These are phyloP conservation scores for Drosophila histrio DNA, from an alignment of 2,888 invertebrate genomes.

Conservation along the genomic window DNA sequence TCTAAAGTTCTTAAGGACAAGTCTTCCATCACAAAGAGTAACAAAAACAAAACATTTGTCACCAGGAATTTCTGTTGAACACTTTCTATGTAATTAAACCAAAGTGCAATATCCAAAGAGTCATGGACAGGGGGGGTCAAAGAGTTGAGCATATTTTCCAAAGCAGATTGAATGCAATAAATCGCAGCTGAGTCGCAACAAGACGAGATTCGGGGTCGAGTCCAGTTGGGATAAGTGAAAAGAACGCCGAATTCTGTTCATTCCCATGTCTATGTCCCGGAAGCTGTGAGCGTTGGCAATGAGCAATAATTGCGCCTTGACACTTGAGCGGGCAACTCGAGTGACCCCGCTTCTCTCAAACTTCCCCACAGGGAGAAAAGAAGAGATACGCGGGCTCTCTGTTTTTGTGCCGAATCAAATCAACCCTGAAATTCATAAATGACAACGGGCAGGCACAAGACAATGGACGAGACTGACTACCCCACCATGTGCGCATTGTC, in stretches of 20 bases:
- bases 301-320: constrained; percentile 69
- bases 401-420: constrained; percentile 40
- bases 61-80: constrained; percentile 16
- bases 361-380: neutral
- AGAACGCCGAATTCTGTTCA: constrained; percentile 19
- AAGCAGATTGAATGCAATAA: constrained; percentile 65
- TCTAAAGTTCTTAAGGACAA: neutral
- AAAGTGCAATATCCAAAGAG: constrained; percentile 21
- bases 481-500: constrained; percentile 19
- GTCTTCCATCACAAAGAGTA: neutral
- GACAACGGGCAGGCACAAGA: constrained; percentile 45
- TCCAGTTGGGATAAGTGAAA: constrained; percentile 1
- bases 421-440: constrained; percentile 65
- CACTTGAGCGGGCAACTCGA: constrained; percentile 46
- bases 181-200: constrained; percentile 52
- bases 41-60: constrained; percentile 39
- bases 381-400: neutral
- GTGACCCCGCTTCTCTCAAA: constrained; percentile 22
- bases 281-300: constrained; percentile 44
- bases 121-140: neutral
- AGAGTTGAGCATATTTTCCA: constrained; percentile 22
- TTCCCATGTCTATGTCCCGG: constrained; percentile 9
- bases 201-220: constrained; percentile 3
- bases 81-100: constrained; percentile 42
- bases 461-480: constrained; percentile 53